Conservation (phyloP, 1,140 invertebrate species). For the Chrysoperla carnea region DNA sequence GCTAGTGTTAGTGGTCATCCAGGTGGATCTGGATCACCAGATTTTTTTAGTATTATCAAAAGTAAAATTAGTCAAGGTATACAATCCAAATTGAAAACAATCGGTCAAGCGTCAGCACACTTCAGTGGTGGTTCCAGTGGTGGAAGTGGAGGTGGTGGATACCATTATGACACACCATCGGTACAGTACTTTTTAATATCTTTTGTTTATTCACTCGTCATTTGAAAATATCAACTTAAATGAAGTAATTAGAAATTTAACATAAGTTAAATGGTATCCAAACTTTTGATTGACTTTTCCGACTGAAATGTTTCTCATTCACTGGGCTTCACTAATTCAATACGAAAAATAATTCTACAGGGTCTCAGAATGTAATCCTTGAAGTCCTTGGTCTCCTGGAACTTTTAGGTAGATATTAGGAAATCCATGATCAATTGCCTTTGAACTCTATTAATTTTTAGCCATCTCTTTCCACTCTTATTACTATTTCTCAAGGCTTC, state of each 20-base stretch:
- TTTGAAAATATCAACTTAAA: conserved; percentile 1
- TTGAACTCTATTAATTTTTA: too few relatives aligned
- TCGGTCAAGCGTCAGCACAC: conserved; percentile 31
- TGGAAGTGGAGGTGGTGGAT: conserved; percentile 20
- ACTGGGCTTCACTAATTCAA: too few relatives aligned
- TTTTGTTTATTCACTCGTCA: background rate
- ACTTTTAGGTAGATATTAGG: too few relatives aligned
- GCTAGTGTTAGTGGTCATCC: too few relatives aligned
- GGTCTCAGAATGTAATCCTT: too few relatives aligned
- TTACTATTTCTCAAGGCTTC: too few relatives aligned
- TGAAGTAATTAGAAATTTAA: conserved; percentile 6
- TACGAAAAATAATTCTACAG: too few relatives aligned
- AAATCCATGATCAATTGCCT: too few relatives aligned
- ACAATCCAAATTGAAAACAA: conserved; percentile 31
- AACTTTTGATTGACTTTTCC: too few relatives aligned
- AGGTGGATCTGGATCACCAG: conserved; percentile 15
- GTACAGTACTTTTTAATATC: conserved; percentile 26
- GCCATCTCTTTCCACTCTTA: too few relatives aligned
- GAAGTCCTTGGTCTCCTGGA: too few relatives aligned
- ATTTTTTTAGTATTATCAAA: conserved; percentile 25
- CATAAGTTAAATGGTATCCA: conserved; percentile 1
- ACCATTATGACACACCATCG: conserved; percentile 9
- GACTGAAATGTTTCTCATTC: too few relatives aligned
- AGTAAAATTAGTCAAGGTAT: conserved; percentile 28
- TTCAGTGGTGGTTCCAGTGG: conserved; percentile 33